A percentile compares a stretch with the other conserved stretches of the same genome.
phyloP scores from a whole-genome alignment of 1,140 invertebrate genomes.

The Nephila pilipes region DNA sequence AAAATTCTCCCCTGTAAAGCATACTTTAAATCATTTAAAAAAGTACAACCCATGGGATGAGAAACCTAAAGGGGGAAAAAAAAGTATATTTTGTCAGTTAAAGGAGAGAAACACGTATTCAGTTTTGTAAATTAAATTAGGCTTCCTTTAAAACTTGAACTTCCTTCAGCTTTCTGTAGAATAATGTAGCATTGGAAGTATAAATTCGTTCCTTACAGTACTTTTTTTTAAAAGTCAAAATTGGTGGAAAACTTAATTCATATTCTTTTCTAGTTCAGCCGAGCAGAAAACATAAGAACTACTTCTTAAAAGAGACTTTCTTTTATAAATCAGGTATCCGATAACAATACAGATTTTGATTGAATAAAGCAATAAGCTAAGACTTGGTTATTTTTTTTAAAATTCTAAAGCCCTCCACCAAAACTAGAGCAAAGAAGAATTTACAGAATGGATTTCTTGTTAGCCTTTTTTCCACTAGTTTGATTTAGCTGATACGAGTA shows the following conservation, averaged over 20 bases:
- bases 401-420: neutral
- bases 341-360: neutral
- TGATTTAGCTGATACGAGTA: too few species aligned
- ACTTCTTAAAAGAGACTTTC: neutral
- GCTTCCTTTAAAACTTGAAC: neutral
- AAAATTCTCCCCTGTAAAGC: neutral
- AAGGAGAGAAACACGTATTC: neutral
- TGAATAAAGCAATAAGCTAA: neutral
- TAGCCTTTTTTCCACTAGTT: too few species aligned
- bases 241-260: neutral
- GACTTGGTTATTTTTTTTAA: neutral
- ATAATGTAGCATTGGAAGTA: too few species aligned
- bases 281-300: neutral
- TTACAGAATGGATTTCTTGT: neutral
- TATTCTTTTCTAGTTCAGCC: neutral
- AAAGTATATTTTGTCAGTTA: neutral
- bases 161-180: too few species aligned
- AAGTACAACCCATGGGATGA: neutral
- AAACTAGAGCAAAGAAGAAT: neutral
- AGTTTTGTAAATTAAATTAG: slow-evolving; percentile 19
- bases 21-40: neutral
- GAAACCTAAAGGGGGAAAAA: neutral
- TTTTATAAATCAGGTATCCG: neutral
- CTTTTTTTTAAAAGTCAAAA: neutral
- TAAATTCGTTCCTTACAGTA: neutral